Evolutionary conservation across 2,888 invertebrate species (phyloP), one percentile per base, ranked within the genome.

Genomic region (Acrobasis repandana): DNA sequence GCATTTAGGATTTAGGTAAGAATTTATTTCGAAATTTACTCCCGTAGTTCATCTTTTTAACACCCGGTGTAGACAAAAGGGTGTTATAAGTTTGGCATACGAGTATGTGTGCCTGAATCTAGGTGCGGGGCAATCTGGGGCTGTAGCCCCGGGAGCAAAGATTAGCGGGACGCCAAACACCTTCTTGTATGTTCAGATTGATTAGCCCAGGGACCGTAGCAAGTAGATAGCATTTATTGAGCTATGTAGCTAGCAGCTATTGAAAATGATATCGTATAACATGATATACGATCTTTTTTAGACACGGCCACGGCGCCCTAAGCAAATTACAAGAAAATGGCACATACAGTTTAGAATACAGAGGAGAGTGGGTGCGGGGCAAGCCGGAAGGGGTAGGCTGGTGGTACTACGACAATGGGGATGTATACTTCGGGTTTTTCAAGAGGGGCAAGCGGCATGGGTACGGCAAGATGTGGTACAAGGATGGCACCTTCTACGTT

Each of bases 401-500:
- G 78, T 76, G 88, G 64, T 93, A 93, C 76, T 94, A 92, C 69
- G 79, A 79, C 10, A 93, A 94, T 63, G 93, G 93, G 0, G 92
- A 93, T 65, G 92, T 93, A 16, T 95, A 94, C 75, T 90, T 94
- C 62, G 95, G 95, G 0, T 91, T 90, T 68, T 93, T 92, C 82
- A 86, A 84, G 63, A 77, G 83, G 48, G 93, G 93, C 0, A 79
- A 86, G 62, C 82, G 93, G 36, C 86, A 94, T 16, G 95, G 95
- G 0, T 94, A 92, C 65, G 95, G 95, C 1, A 92, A 93, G 70
- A 93, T 94, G 90, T 95, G 94, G 94, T 94, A 94, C 67, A 70
- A 77, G 0, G 83, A 94, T 69, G 93, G 93, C 0, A 91, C 93
- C 0, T 93, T 93, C 70, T 95, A 95, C 65, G 93, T 93, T 56